Conservation (phyloP, 2,113 vertebrate genomes). For the Aythya baeri region DNA sequence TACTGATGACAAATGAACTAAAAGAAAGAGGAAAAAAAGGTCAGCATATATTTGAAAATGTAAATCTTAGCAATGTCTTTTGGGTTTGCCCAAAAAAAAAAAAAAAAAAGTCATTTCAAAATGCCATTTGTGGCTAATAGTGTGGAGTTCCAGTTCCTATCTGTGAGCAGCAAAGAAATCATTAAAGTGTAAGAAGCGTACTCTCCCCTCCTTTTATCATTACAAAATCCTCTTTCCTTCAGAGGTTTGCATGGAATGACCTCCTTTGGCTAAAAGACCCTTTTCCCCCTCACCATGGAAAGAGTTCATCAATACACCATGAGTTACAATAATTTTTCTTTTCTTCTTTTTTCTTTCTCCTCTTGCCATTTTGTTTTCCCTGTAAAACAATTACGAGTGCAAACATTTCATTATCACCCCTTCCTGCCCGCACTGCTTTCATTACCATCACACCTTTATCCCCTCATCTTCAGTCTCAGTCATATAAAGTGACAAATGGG, state of each 20-base stretch:
- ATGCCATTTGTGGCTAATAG: conserved; percentile 95
- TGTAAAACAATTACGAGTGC: neutral
- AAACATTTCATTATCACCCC: neutral
- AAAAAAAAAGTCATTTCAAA: conserved; percentile 92
- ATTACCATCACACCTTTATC: neutral
- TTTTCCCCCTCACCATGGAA: neutral
- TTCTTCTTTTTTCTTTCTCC: neutral
- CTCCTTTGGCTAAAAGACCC: conserved; percentile 17
- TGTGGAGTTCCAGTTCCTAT: conserved; percentile 80
- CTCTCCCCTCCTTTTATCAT: conserved; percentile 75
- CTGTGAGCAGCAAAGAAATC: conserved; percentile 81
- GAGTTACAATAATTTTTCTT: neutral
- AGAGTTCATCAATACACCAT: conserved; percentile 2
- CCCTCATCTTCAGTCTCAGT: neutral
- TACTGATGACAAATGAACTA: conserved; percentile 96
- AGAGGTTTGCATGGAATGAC: conserved; percentile 43
- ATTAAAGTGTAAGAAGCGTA: conserved; percentile 77
- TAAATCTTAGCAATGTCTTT: conserved; percentile 99
- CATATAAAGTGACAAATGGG: conserved; percentile 3
- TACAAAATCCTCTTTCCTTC: conserved; percentile 73
- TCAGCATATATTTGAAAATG: conserved; percentile 99
- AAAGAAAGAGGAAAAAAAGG: conserved; percentile 96
- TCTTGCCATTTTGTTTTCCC: conserved; percentile 12
- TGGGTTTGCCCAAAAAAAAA: conserved; percentile 86
- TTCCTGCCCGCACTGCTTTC: neutral